These are phyloP conservation scores for Epizoanthus illoricatus DNA, from an alignment of 92 coral and sea anemone genomes.

Conservation along the genomic window DNA sequence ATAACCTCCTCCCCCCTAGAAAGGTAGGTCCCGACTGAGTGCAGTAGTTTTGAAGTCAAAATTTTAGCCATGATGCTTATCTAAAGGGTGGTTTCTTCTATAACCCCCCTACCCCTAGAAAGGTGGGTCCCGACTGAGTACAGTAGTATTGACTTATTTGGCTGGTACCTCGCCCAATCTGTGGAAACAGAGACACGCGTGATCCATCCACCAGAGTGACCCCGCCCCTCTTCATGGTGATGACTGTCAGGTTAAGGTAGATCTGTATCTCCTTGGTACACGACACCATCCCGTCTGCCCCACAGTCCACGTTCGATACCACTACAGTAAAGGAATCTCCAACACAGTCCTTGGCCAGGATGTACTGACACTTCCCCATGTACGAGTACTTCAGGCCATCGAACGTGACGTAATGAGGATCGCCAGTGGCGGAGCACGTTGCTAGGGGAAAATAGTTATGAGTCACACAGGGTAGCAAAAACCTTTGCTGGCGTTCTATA, in stretches of 20 bases:
- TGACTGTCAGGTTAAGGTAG: constrained; percentile 62
- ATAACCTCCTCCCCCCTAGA: too few relatives aligned
- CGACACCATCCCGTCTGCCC: constrained; percentile 59
- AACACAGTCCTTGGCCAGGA: constrained; percentile 79
- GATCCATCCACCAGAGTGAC: constrained; percentile 53
- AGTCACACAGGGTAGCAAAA: too few relatives aligned
- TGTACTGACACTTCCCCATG: constrained; percentile 76
- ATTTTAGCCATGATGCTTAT: too few relatives aligned
- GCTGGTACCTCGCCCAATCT: constrained; percentile 48
- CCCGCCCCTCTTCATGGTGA: constrained; percentile 63
- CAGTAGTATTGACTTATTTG: background rate
- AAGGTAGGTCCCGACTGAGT: too few relatives aligned
- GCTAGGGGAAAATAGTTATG: constrained; percentile 39
- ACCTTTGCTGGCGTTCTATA: too few relatives aligned
- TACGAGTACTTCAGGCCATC: constrained; percentile 80
- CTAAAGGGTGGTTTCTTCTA: too few relatives aligned
- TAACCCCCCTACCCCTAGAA: too few relatives aligned
- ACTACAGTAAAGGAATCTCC: constrained; percentile 71
- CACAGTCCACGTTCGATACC: constrained; percentile 74
- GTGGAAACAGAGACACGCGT: constrained; percentile 58
- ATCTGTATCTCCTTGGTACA: constrained; percentile 67
- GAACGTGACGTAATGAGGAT: constrained; percentile 89
- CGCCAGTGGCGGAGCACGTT: constrained; percentile 81
- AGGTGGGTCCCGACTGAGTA: too few relatives aligned
- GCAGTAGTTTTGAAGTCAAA: too few relatives aligned